A percentile compares a stretch with the other conserved stretches of the same genome.
phyloP scores from a whole-genome alignment of 2,888 invertebrate genomes.

The Netelia virgata region DNA sequence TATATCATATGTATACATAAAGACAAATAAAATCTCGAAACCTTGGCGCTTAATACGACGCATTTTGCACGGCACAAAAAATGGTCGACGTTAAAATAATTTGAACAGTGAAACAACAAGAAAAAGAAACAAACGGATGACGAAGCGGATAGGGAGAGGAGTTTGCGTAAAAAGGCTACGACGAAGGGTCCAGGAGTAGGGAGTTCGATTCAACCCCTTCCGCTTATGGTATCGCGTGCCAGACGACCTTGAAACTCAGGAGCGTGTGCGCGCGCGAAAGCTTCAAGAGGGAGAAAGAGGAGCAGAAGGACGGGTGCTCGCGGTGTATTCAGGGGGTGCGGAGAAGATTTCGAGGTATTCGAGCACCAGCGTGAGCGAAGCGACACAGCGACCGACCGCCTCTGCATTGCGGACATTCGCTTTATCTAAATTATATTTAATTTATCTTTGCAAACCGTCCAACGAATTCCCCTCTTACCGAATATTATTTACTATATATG shows the following conservation, averaged over 20 bases:
- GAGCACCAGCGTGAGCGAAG: background rate
- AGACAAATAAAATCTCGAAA: too few species aligned
- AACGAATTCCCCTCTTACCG: background rate
- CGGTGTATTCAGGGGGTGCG: constrained; percentile 23
- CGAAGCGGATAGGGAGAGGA: background rate
- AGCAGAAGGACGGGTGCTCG: background rate
- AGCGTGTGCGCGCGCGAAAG: constrained; percentile 37
- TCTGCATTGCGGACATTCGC: constrained; percentile 68
- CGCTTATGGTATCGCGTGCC: constrained; percentile 37
- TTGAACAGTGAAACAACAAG: background rate
- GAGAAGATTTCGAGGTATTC: constrained; percentile 53
- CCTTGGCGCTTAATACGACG: too few species aligned
- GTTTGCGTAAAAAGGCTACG: background rate
- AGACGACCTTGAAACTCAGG: constrained; percentile 61
- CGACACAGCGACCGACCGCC: constrained; percentile 41
- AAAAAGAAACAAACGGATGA: background rate
- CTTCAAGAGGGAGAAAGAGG: constrained; percentile 13
- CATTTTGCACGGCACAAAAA: too few species aligned
- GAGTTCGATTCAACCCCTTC: constrained; percentile 48
- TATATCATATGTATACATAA: too few species aligned
- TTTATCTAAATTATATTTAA: constrained; percentile 50
- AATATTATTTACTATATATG: background rate
- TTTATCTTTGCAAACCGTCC: constrained; percentile 13
- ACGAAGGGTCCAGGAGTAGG: background rate
- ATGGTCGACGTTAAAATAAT: too few species aligned